phyloP scores from a whole-genome alignment of 2,888 invertebrate species.

The Erebia ligea region DNA sequence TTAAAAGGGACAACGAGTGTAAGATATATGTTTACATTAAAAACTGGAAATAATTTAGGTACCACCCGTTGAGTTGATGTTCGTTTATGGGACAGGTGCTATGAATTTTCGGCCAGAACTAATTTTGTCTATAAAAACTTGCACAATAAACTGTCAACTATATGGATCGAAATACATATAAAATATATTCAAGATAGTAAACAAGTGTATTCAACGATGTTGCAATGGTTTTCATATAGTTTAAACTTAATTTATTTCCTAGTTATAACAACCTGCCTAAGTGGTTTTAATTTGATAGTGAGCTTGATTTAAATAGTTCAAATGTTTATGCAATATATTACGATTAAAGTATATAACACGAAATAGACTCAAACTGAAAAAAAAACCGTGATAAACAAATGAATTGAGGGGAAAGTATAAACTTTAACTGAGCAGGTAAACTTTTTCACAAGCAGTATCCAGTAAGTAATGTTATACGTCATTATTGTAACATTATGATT shows the following conservation, averaged over 20 bases:
- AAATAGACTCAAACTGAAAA: too few species aligned
- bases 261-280: too few species aligned
- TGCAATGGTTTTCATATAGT: not conserved
- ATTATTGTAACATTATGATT: constrained; percentile 24
- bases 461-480: constrained; percentile 11
- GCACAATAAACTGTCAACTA: not conserved
- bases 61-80: constrained; percentile 23
- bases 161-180: not conserved
- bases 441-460: not conserved
- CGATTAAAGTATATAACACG: too few species aligned
- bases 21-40: not conserved
- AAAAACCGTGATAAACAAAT: not conserved
- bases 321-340: too few species aligned
- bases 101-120: constrained; percentile 14
- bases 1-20: too few species aligned
- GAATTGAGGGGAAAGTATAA: not conserved
- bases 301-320: too few species aligned
- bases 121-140: not conserved
- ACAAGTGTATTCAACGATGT: not conserved
- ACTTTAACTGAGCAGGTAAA: constrained; percentile 7
- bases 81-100: constrained; percentile 27
- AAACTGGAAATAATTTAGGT: constrained; percentile 16
- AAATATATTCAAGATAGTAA: not conserved
- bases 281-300: too few species aligned
- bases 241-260: not conserved